A percentile compares a stretch with the other conserved stretches of the same genome.
Evolutionary conservation across 2,888 invertebrate species (phyloP).

Genomic region (Odontothrips loti): DNA sequence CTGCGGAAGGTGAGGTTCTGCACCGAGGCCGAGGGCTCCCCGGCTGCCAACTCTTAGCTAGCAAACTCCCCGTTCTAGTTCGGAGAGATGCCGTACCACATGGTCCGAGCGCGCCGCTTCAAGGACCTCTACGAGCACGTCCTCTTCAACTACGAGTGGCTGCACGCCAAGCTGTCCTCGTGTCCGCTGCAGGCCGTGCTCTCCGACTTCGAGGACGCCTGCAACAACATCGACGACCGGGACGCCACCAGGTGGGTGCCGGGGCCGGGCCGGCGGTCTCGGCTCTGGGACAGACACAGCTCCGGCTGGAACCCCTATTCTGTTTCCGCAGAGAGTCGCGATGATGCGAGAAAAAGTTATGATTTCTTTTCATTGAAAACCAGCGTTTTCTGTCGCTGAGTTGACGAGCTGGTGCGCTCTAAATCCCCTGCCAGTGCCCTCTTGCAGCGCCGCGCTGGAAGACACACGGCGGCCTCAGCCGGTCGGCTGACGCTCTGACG

Average conservation of each 20-base stretch:
- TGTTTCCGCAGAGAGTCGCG: neutral
- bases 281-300: no score
- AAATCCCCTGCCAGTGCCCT: no score
- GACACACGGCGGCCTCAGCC: no score
- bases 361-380: neutral
- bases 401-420: no score
- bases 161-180: slow-evolving; percentile 91
- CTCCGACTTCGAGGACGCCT: slow-evolving; percentile 93
- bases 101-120: slow-evolving; percentile 85
- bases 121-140: slow-evolving; percentile 87
- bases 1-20: slow-evolving; percentile 70
- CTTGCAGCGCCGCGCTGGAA: no score
- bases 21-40: neutral
- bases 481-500: no score
- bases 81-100: slow-evolving; percentile 91
- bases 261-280: neutral
- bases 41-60: slow-evolving; percentile 7
- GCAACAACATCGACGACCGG: slow-evolving; percentile 71
- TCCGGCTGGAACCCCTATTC: neutral
- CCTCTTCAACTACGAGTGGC: slow-evolving; percentile 95
- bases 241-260: slow-evolving; percentile 65
- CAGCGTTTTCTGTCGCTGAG: no score
- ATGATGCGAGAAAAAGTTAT: neutral
- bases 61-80: slow-evolving; percentile 57
- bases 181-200: slow-evolving; percentile 93